Base-by-base conservation (phyloP, 1,140 invertebrate species). In the Dinoponera quadriceps region DNA sequence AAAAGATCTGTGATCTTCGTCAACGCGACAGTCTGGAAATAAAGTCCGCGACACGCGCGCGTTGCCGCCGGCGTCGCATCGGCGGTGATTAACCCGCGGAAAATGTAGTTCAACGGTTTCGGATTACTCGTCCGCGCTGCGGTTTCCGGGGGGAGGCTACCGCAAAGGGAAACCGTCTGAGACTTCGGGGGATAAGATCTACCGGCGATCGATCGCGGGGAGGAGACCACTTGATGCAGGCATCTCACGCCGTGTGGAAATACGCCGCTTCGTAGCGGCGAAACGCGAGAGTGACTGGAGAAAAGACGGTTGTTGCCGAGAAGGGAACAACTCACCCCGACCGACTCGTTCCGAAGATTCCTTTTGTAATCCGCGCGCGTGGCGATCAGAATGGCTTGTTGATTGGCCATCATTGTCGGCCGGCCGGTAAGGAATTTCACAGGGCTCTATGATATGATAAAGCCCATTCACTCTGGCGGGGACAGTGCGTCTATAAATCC, bases 31-130 rank as follows among this genome's bases (percentile, higher is more conserved):
- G 16, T 51, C 22, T 48, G 20, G n/a, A 33, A 2, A 20, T 49
- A 49, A 44, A 62, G n/a, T 20, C 27, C 25, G 7, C 22, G 60
- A 27, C 55, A 11, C 44, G 49, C 16, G 11, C 18, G 29, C 78
- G 55, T 87, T 86, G 74, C 16, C 59, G 25, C 11, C 33, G 33
- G 2, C 27, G 54, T 38, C 16, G 59, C 63, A 44, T 80, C 71
- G 80, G 85, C 69, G 82, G 82, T 88, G 85, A 88, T 87, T 88
- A 87, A 85, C 51, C 82, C 57, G 75, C 74, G 48, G 86, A 82
- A 88, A 87, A 88, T 88, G 75, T 88, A 88, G 86, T 68, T 81
- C 86, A 88, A 87, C 65, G 75, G 86, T 88, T 87, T 88, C 82
- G 63, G 38, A 51, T 88, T 88, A 87, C 85, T 29, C 38, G 54